Evolutionary conservation across 2,888 invertebrate genomes (phyloP), one percentile per base, ranked within the genome.

Genomic region (Tiliacea citrago): DNA sequence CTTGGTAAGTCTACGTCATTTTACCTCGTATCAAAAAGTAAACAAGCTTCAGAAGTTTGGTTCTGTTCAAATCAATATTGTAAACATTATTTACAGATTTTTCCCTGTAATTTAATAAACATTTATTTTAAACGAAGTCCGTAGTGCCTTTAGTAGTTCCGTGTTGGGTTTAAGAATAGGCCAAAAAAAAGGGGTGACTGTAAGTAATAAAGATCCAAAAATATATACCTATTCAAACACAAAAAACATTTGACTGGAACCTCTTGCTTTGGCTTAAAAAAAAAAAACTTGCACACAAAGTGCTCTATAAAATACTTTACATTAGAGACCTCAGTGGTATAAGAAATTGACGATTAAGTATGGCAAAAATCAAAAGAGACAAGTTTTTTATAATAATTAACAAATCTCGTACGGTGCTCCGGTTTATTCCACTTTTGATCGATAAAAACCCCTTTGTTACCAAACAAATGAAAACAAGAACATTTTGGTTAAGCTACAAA

Each of bases 391-490:
- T 29, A 35, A 35, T n/a, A 45, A 45, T 29, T 65, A 65, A 29
- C 29, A 49, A 63, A 8, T 63, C 35, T 69, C 13, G 49, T 55
- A 65, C 21, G 35, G 62, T 21, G 66, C 35, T 49, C 47, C 39
- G 58, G 47, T 76, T 68, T 73, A 85, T 77, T 75, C 51, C 45
- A 57, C 35, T 58, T 82, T 77, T 68, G 39, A 75, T 77, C 35
- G 58, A 75, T 66, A 80, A 85, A 85, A 87, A 84, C 75, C 29
- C 68, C 73, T 84, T 89, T 85, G 81, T 86, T 81, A 75, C 77
- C 67, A 80, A 83, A 82, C 73, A 83, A 87, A 89, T 75, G 83
- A 83, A 88, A 89, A 89, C 85, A 88, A 85, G 75, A 85, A 86
- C 86, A 82, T 82, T 85, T 80, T 63, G 73, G 73, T 86, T 78